Evolutionary conservation across 2,113 vertebrate genomes (phyloP), one percentile per base, ranked within the genome.

Genomic region (Lepus americanus): DNA sequence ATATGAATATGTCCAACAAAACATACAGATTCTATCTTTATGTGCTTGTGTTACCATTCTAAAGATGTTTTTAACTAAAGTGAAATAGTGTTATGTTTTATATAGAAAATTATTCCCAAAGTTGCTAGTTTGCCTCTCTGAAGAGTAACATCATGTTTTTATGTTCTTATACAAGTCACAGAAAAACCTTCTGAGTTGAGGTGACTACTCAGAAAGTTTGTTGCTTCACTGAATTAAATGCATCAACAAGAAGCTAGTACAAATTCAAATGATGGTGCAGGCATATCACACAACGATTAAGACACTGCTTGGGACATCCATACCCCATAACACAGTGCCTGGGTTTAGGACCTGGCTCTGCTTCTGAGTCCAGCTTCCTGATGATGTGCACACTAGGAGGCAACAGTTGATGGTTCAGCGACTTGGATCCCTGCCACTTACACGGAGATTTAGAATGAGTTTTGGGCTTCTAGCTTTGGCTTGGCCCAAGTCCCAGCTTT

Each of bases 101-200:
- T 89, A 92, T 69, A 94, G 61, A 74, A 95, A 79, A 88, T n/a
- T 80, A 36, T 88, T 39, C 12, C 25, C 33, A 69, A 84, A 81
- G 94, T 77, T 81, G 27, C 59, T 94, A 96, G 94, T 95, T 33
- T 90, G 64, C 27, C 2, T 90, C 83, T 29, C 67, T 69, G 59
- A 92, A 95, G 66, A 92, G 27, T 80, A 36, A 66, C 39, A 66
- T 83, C 51, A 77, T 27, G 29, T 92, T 97, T 97, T 94, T 94
- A 97, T 93, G 5, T 11, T 5, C 29, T 95, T 85, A 73, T 55
- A 53, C 44, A 89, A 94, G 55, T 10, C 1, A 66, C 14, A 17
- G 17, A 66, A 78, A 11, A 90, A 80, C 36, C 5, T 36, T 96
- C 79, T 94, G 20, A 76, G 55, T 64, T 81, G 61, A 70, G 7